Base-by-base conservation (phyloP, 2,888 invertebrate species). In the Epistrophe eligans region DNA sequence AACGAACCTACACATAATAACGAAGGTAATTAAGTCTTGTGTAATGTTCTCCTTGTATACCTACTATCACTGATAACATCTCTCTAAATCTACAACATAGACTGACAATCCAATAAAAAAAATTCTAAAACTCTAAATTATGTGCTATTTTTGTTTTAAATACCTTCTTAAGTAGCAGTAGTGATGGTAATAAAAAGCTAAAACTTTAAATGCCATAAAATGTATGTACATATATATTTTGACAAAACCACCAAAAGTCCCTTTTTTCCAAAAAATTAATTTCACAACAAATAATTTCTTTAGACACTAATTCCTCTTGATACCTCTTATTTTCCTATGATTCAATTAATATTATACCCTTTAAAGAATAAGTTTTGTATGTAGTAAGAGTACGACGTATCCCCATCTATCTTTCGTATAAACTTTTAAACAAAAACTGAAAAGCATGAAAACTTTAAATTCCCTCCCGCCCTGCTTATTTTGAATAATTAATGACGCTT, bases 401-500 rank as follows among this genome's bases (percentile, higher is more conserved):
- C 32, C 7, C 24, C 24, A 24, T 24, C 24, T 24, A 24, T 24
- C 19, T 52, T 2, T 52, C 19, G 17, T 24, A 13, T 2, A 45
- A 57, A 73, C n/a, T 66, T 57, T 28, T 35, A 67, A 35, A 19
- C 15, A 28, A 55, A 32, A 60, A 73, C 48, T 60, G 45, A 45
- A 64, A 64, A 74, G 45, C 72, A 70, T 74, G 48, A 64, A 24
- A 73, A 62, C 57, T 55, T 70, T 60, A 38, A 45, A n/a, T 38
- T 60, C 24, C 62, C 24, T 28, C 52, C 43, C 43, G 24, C 40
- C 10, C 43, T 24, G 40, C 40, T 10, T 43, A 17, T 24, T 48
- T 72, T 72, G 67, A 81, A 81, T 81, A 85, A 81, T 70, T 64
- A 85, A 81, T 77, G 73, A 77, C 45, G 52, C 58, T 80, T 50